Conservation (phyloP, 2,113 vertebrate species). For the Canis aureus region DNA sequence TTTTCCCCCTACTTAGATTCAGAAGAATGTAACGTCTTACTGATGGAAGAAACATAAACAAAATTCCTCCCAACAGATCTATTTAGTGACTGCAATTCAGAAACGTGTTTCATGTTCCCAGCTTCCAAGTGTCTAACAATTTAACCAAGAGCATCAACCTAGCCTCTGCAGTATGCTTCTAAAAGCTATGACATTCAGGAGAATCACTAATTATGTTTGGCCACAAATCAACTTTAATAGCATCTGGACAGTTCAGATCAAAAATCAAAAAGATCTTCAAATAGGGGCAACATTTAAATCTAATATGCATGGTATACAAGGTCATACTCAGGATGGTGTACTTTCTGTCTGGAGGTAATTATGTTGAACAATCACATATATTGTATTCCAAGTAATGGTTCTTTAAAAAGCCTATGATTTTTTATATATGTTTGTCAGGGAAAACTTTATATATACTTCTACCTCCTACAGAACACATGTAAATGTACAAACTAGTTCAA, state of each 20-base stretch:
- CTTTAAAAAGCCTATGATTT: background rate
- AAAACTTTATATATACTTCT: background rate
- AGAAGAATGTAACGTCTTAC: background rate
- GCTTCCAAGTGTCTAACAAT: background rate
- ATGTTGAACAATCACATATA: background rate
- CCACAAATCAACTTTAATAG: conserved; percentile 23
- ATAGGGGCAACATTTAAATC: background rate
- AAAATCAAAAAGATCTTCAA: background rate
- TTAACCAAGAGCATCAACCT: background rate
- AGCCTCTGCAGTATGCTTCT: background rate
- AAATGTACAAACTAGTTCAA: background rate
- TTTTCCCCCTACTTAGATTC: background rate
- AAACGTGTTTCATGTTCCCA: background rate
- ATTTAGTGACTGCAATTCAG: background rate
- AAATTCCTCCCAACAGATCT: background rate
- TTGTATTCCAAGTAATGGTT: background rate
- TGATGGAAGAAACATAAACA: background rate
- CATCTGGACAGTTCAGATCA: background rate
- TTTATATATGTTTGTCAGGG: background rate
- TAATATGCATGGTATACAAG: no score
- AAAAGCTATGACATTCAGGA: background rate
- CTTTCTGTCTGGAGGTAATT: background rate
- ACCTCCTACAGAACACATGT: background rate
- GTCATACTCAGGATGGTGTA: background rate
- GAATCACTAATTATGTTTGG: background rate